Evolutionary conservation across 92 coral and sea anemone species (phyloP), one percentile per base, ranked within the genome.

Genomic region (Paragorgia papillata): DNA sequence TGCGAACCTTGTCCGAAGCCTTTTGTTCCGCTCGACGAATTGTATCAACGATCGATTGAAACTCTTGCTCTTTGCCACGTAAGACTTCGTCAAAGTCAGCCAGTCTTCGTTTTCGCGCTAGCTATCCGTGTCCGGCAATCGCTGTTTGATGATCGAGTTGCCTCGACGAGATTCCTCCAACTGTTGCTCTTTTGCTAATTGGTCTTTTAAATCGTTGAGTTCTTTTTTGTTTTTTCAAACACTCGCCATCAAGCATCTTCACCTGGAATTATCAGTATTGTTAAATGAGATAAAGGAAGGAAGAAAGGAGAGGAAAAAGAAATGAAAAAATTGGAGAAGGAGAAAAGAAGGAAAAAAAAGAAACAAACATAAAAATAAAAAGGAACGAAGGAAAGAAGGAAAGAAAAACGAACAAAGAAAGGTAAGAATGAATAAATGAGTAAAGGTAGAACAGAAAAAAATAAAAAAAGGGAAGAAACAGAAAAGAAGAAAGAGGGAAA

Each of bases 101-200:
- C 69, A 91, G 62, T 55, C 85, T 89, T 61, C 99, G 99, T 75
- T 76, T 89, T 59, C 85, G 75, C 78, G 85, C 33, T 88, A 92
- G 3, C 93, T 92, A 65, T 95, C 99, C 0, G 97, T 82, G 55
- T 95, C 99, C 21, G 88, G 97, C 1, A 95, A 90, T 44, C 86
- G 89, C 84, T 95, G 99, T 62, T 95, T 95, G 62, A 95, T 80
- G 80, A 79, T 85, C 86, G 82, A 82, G 83, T 95, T 95, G 59
- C 91, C 99, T n/a, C 92, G 99, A 3, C 99, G 89, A 66, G 88
- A 80, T 56, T 95, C 99, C 63, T 95, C 92, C 14, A 95, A 60
- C n/a, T 91, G 89, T 41, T 95, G 97, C 57, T 95, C 99, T 66
- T 95, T 91, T 33, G 99, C 99, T 28, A 95, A 90, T 39, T 95